A percentile compares a stretch with the other conserved stretches of the same genome.
Conservation (phyloP, 1,140 invertebrate species). For the Amphibalanus amphitrite region DNA sequence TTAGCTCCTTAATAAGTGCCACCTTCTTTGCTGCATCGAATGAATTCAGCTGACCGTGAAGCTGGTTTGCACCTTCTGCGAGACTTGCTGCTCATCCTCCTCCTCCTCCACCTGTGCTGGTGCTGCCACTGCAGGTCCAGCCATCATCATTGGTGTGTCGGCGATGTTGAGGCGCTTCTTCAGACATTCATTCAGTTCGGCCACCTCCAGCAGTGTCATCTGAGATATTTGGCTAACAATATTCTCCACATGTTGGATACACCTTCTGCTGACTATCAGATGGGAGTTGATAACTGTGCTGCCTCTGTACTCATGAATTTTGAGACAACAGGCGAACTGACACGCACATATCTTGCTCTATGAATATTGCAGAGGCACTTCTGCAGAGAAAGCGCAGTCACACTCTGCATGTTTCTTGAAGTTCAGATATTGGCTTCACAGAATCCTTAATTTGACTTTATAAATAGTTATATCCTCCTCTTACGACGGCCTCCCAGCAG, state of each 20-base stretch:
- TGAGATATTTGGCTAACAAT: slow-evolving; percentile 69
- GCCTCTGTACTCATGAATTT: too few species aligned
- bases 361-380: too few species aligned
- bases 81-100: slow-evolving; percentile 36
- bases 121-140: slow-evolving; percentile 35
- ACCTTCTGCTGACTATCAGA: too few species aligned
- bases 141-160: slow-evolving; percentile 68
- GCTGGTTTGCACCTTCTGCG: slow-evolving; percentile 37
- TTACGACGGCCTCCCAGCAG: too few species aligned
- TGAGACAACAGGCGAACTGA: too few species aligned
- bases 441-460: too few species aligned
- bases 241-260: slow-evolving; percentile 60
- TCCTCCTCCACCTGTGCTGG: slow-evolving; percentile 21
- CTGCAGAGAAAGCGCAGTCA: too few species aligned
- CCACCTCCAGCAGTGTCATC: slow-evolving; percentile 73
- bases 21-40: slow-evolving; percentile 93
- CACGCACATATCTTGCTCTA: too few species aligned
- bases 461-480: too few species aligned
- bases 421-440: too few species aligned
- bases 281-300: too few species aligned
- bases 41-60: slow-evolving; percentile 69
- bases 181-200: slow-evolving; percentile 62
- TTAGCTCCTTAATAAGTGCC: slow-evolving; percentile 89
- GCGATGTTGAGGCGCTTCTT: slow-evolving; percentile 78
- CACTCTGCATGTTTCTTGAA: too few species aligned